These are phyloP conservation scores for Aldrovandia affinis DNA, from an alignment of 2,797 vertebrate species.

Conservation along the genomic window DNA sequence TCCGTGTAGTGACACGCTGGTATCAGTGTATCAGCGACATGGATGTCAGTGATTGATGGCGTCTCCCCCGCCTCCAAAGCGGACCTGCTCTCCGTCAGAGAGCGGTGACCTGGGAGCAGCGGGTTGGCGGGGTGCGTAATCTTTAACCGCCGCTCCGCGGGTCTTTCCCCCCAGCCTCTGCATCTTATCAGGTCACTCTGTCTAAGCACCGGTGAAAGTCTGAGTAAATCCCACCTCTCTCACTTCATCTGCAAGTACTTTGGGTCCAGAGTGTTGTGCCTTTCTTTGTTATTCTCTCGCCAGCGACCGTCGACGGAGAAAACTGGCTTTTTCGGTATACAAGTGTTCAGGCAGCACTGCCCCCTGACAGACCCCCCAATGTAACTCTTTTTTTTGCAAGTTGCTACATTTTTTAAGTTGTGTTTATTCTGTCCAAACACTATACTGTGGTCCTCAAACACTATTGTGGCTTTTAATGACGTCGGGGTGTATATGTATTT, in stretches of 20 bases:
- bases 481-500: background rate
- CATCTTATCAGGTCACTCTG: background rate
- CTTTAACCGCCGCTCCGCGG: background rate
- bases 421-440: slow-evolving; percentile 12
- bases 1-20: background rate
- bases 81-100: background rate
- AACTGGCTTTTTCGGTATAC: background rate
- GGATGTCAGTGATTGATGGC: background rate
- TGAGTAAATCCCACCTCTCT: background rate
- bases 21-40: no score
- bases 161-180: background rate
- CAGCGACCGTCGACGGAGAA: background rate
- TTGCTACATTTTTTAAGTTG: background rate
- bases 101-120: background rate
- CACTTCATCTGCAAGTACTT: slow-evolving; percentile 10
- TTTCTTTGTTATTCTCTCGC: background rate
- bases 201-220: background rate
- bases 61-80: background rate
- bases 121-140: background rate
- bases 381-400: background rate
- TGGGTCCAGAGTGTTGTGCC: background rate
- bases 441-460: background rate
- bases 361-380: background rate
- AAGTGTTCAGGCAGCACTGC: background rate
- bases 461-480: background rate